Base-by-base conservation (phyloP, 2,888 invertebrate species). In the Griposia aprilina region DNA sequence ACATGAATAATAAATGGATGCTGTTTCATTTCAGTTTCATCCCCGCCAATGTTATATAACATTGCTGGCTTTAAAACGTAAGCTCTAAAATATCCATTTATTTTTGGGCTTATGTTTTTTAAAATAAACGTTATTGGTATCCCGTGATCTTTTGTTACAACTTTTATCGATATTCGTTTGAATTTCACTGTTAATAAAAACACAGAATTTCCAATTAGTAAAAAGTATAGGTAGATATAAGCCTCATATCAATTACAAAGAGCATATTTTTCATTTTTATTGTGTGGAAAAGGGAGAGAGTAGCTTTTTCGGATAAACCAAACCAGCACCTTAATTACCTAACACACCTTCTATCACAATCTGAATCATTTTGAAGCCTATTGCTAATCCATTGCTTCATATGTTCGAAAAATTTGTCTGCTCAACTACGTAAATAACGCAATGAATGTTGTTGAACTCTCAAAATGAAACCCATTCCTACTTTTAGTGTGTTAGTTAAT, bases 1-100 rank as follows among this genome's bases (percentile, higher is more conserved):
- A 67, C 60, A 79, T 72, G 79, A 80, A 80, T 80, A 73, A 79
- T 68, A 63, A 74, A 80, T 67, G 55, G 20, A 59, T 63, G 23
- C 50, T 63, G 71, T 68, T 60, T 41, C 36, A 73, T 67, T 79
- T 71, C 45, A n/a, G 45, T 55, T 63, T 69, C 15, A 57, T 63
- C 20, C 20, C 17, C 15, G 55, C 36, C 48, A 65, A 63, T 45
- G 30, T 67, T 20, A 30, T 55, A 63, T 15, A 68, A 50, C 8
- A 68, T n/a, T 36, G 36, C 30, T 11, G 63, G 17, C 20, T 50
- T 70, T 59, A 52, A 71, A 65, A 50, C 23, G 36, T 23, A 59
- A 45, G 57, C 76, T 52, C 41, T 15, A 41, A 52, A 77, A 52
- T 52, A 59, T 50, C 36, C 17, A 62, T 72, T 45, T 52, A 11